phyloP scores from a whole-genome alignment of 2,888 invertebrate species.

The Aspidiotus rigidus region DNA sequence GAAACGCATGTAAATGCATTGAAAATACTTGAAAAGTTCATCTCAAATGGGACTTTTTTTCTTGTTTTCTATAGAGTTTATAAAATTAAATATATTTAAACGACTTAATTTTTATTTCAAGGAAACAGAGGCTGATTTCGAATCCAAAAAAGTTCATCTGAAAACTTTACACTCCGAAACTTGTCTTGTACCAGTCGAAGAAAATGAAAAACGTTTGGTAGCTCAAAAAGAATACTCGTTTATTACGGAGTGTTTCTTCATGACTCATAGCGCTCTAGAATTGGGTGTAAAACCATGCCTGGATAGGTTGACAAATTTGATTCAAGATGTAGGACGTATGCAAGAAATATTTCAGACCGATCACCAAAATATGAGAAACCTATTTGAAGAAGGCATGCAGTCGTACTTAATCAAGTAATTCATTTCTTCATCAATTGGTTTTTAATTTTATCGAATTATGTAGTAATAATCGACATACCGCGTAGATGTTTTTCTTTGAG shows the following conservation, averaged over 20 bases:
- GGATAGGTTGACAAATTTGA: conserved; percentile 56
- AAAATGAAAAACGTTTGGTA: conserved; percentile 37
- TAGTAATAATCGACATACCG: too few relatives aligned
- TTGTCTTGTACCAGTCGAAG: conserved; percentile 60
- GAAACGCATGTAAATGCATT: too few relatives aligned
- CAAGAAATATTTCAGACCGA: conserved; percentile 45
- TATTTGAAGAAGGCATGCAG: conserved; percentile 24
- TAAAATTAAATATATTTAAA: neutral
- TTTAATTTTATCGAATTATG: conserved; percentile 14
- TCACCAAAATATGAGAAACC: conserved; percentile 6
- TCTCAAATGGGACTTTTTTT: too few relatives aligned
- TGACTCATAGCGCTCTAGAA: conserved; percentile 79
- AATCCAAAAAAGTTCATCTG: conserved; percentile 47
- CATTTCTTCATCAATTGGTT: neutral
- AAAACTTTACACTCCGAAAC: conserved; percentile 64
- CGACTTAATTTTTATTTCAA: neutral
- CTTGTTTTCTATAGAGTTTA: neutral
- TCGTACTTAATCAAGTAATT: conserved; percentile 18
- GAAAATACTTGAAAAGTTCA: too few relatives aligned
- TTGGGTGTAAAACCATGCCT: conserved; percentile 62
- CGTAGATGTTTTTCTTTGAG: conserved; percentile 59
- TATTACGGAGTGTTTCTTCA: conserved; percentile 82
- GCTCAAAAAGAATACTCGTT: conserved; percentile 50
- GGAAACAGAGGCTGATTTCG: conserved; percentile 14
- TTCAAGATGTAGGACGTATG: conserved; percentile 58